Base-by-base conservation (phyloP, 2,113 vertebrate species). In the Poecilia latipinna region DNA sequence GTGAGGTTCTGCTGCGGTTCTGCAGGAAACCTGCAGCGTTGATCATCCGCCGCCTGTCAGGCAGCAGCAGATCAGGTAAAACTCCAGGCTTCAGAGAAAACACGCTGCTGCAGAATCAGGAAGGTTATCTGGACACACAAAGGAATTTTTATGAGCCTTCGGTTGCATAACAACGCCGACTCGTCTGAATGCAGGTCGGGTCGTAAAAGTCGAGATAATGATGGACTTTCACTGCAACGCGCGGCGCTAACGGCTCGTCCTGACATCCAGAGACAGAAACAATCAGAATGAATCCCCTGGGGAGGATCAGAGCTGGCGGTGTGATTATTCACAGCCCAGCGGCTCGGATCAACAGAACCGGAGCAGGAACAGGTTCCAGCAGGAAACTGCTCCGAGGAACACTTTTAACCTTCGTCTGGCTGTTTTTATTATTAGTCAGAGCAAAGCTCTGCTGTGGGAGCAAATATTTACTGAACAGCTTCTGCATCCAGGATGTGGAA, bases 1-100 rank as follows among this genome's bases (percentile, higher is more conserved):
- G 35, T 10, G 8, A 35, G 35, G 35, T 35, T 35, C 42, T 15
- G 42, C 42, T 44, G 42, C 42, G 15, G 42, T 15, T 44, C 44
- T 17, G 15, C 44, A 15, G 4, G 44, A 48, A 15, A 15, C 44
- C 44, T 15, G 4, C 42, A 28, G 28, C 28, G 28, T 28, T 29
- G 29, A 29, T 29, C 29, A 28, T 28, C 28, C 28, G 28, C 28
- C 28, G 28, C 28, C 28, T 28, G 28, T 28, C 28, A 28, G 28
- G 28, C 28, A 48, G 44, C 8, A 62, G 5, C 39, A 77, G 84
- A 88, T 82, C 60, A 91, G 89, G 86, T 91, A 86, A n/a, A 19
- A 12, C 0, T 33, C 76, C 62, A 65, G 26, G 61, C 70, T 82
- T 39, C 8, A 79, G 75, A 84, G 75, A 70, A 70, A 61, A 39